These are phyloP conservation scores for Fulica atra DNA, from an alignment of 2,113 vertebrate genomes.

Conservation along the genomic window DNA sequence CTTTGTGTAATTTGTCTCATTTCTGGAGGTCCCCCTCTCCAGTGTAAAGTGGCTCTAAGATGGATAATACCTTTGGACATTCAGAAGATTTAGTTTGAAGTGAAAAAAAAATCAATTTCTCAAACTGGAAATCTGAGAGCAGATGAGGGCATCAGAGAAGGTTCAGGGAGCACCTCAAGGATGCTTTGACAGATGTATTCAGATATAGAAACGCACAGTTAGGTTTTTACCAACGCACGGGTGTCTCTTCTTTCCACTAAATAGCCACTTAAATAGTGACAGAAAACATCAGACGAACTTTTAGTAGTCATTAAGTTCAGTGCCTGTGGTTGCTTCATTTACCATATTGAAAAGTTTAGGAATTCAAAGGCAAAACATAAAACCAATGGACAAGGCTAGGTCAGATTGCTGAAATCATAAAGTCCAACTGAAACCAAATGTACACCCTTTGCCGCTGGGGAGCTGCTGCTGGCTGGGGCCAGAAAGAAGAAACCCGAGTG, in stretches of 20 bases:
- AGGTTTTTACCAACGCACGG: background rate
- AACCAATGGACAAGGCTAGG: background rate
- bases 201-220: background rate
- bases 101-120: background rate
- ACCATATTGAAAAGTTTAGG: background rate
- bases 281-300: background rate
- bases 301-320: background rate
- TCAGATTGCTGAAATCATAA: background rate
- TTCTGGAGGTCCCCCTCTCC: background rate
- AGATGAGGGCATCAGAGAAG: background rate
- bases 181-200: background rate
- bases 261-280: background rate
- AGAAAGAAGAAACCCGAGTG: background rate
- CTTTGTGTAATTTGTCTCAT: background rate
- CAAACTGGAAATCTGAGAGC: background rate
- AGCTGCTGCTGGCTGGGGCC: background rate
- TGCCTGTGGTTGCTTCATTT: background rate
- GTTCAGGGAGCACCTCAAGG: background rate
- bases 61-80: rapidly evolving
- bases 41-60: background rate
- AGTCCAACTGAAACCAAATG: background rate
- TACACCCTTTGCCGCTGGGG: background rate
- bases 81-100: background rate
- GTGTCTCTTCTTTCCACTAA: background rate
- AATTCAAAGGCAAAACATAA: background rate